Evolutionary conservation across 2,797 vertebrate species (phyloP).

Genomic region (Heterohyrax brucei): DNA sequence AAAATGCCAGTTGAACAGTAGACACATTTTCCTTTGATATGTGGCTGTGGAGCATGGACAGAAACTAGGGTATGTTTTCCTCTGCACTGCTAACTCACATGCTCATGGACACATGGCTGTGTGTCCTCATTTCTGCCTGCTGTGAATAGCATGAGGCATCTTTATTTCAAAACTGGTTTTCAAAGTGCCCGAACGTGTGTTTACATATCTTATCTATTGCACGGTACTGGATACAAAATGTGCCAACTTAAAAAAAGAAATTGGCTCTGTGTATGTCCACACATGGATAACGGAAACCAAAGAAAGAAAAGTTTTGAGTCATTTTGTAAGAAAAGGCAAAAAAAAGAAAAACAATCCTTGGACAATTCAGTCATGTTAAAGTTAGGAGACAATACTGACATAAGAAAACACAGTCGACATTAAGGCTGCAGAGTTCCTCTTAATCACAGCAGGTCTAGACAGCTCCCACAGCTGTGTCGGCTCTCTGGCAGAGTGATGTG

Average conservation of each 20-base stretch:
- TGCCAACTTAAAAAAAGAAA: neutral
- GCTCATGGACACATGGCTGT: slow-evolving; percentile 12
- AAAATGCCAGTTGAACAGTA: slow-evolving; percentile 88
- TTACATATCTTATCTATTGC: slow-evolving; percentile 53
- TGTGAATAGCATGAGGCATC: slow-evolving; percentile 63
- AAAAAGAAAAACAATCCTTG: slow-evolving; percentile 16
- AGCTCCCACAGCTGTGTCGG: slow-evolving; percentile 79
- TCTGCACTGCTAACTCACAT: slow-evolving; percentile 68
- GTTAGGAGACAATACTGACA: slow-evolving; percentile 78
- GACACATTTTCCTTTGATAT: slow-evolving; percentile 88
- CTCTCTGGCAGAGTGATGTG: slow-evolving; percentile 56
- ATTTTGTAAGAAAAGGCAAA: slow-evolving; percentile 47
- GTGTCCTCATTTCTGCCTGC: neutral
- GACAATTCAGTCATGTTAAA: slow-evolving; percentile 73
- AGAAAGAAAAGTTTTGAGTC: slow-evolving; percentile 25
- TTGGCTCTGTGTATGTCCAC: neutral
- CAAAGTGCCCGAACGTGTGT: slow-evolving; percentile 62
- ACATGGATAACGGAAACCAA: slow-evolving; percentile 67
- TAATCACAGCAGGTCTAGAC: slow-evolving; percentile 82
- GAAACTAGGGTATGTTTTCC: slow-evolving; percentile 80
- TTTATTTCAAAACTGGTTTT: slow-evolving; percentile 73
- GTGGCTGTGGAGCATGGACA: slow-evolving; percentile 77
- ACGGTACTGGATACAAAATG: slow-evolving; percentile 69
- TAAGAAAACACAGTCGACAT: slow-evolving; percentile 65
- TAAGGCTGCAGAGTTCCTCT: slow-evolving; percentile 71